Evolutionary conservation across 2,797 vertebrate species (phyloP).

Genomic region (Poeciliopsis gracilis): DNA sequence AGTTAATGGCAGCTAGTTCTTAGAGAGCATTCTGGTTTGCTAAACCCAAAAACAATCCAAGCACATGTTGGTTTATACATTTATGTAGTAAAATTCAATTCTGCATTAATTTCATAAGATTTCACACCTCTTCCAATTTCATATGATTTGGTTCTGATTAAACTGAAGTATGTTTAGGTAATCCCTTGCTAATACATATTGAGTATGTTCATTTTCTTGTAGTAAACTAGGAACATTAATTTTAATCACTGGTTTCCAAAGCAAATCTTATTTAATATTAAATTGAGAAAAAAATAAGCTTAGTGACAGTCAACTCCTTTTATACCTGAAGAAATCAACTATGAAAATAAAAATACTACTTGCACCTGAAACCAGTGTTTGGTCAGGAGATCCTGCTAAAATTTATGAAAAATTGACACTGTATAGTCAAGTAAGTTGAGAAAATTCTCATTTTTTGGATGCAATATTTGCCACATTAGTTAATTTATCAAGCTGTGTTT

Average conservation of each 20-base stretch:
- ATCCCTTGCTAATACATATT: neutral
- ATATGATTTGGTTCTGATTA: neutral
- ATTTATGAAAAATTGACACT: no score
- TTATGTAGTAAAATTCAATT: neutral
- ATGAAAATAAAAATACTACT: neutral
- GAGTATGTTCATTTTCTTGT: neutral
- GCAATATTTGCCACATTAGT: no score
- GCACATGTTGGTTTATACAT: neutral
- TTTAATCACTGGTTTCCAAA: neutral
- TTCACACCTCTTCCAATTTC: neutral
- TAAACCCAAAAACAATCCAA: neutral
- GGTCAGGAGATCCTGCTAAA: no score
- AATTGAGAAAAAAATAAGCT: neutral
- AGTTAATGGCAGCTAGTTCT: neutral
- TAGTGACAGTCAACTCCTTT: neutral
- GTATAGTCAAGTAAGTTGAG: no score
- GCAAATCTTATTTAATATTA: neutral
- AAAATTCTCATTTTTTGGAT: no score
- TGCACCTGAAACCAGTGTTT: neutral
- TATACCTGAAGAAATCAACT: neutral
- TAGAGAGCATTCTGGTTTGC: neutral
- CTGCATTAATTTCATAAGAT: neutral
- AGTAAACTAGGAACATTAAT: neutral
- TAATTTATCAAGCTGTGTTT: no score
- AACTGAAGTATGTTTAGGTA: neutral